Conservation (phyloP, 35 echinoderm and acorn worm species). For the Lytechinus variegatus region DNA sequence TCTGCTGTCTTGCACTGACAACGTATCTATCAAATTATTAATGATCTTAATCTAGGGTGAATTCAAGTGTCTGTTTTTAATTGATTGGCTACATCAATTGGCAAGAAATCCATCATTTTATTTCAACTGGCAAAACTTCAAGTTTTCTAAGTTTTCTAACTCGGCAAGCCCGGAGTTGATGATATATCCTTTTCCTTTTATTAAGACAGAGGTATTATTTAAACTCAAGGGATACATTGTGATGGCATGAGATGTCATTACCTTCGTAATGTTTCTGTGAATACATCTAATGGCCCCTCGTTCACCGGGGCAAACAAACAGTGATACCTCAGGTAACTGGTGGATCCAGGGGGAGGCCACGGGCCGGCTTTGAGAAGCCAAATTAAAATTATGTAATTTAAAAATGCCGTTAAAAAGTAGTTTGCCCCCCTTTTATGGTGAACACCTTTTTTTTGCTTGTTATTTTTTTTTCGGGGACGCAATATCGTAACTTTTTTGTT, state of each 20-base stretch:
- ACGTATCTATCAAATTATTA: background rate
- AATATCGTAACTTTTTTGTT: too few relatives aligned
- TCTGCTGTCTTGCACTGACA: background rate
- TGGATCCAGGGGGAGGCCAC: background rate
- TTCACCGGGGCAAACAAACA: background rate
- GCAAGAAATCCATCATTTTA: background rate
- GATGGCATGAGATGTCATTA: background rate
- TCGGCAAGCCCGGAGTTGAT: background rate
- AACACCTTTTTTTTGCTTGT: too few relatives aligned
- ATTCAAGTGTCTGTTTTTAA: background rate
- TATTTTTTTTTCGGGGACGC: too few relatives aligned
- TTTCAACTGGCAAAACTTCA: background rate
- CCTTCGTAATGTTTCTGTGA: background rate
- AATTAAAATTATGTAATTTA: too few relatives aligned
- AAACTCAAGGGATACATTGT: background rate
- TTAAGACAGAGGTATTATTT: too few relatives aligned
- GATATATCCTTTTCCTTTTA: background rate
- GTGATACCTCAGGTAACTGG: background rate
- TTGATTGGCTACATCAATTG: background rate
- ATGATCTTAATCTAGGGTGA: background rate
- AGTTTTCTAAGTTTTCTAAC: background rate
- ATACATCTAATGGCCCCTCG: background rate
- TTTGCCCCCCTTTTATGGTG: too few relatives aligned
- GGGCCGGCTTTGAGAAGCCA: background rate
- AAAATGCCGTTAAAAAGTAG: too few relatives aligned